phyloP scores from a whole-genome alignment of 2,113 vertebrate species.

The Rhinopomastus cyanomelas region DNA sequence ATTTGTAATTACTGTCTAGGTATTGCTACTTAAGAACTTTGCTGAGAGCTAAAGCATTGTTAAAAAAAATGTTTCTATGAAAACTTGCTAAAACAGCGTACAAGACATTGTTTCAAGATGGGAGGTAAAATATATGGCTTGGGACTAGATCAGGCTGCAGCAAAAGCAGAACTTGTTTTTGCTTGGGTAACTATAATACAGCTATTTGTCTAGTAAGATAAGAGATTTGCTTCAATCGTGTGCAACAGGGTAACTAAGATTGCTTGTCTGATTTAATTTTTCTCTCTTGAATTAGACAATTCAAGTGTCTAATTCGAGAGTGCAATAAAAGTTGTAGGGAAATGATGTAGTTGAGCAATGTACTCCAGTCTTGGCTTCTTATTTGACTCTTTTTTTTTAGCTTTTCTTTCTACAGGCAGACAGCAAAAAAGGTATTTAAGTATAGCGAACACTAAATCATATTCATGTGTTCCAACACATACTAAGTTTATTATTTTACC shows the following conservation, averaged over 20 bases:
- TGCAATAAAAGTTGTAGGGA: neutral
- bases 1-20: neutral
- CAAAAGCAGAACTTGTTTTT: neutral
- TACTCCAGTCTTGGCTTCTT: neutral
- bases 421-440: neutral
- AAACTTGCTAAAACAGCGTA: neutral
- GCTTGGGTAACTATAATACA: neutral
- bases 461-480: fast-evolving
- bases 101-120: neutral
- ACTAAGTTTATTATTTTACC: neutral
- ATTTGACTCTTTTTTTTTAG: neutral
- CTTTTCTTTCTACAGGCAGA: neutral
- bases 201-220: neutral
- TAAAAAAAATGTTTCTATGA: neutral
- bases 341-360: neutral
- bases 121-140: neutral
- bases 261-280: neutral
- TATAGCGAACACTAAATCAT: neutral
- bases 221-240: neutral
- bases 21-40: no score
- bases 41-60: no score
- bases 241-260: neutral
- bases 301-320: no score
- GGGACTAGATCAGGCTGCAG: neutral
- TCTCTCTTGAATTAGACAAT: neutral